Evolutionary conservation across 1,140 invertebrate genomes (phyloP), one percentile per base, ranked within the genome.

Genomic region (Diploscapter pachys): DNA sequence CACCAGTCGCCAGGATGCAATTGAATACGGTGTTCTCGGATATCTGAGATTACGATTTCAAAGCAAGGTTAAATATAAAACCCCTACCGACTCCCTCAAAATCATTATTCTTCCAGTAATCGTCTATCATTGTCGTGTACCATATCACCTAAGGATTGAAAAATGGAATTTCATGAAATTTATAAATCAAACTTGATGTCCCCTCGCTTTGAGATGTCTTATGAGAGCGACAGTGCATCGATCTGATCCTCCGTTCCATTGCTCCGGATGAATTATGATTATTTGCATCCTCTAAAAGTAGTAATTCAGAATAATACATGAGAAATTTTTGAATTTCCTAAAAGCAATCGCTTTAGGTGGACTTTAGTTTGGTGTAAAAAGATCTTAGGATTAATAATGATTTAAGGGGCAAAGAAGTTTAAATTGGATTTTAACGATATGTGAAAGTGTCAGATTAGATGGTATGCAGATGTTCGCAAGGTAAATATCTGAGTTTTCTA

Each of bases 1-100:
- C 82, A 85, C 83, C 83, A 85, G 72, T 85, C 83, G 31, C 83
- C 83, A 5, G 83, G 83, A 77, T 85, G 83, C 5, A 85, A 72
- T 8, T 78, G 71, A 3, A 85, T 11, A 3, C 75, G 68, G 53
- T 81, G 73, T 69, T 84, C 73, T 63, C 77, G 77, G 61, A 83
- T 83, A 69, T 83, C 82, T 84, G 56, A 76, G 78, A 71, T 6
- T 50, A 3, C 2, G 13, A 48, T 8, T 11, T 69, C 4, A 53
- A n/a, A 56, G 2, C 9, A 59, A 4, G 51, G 52, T 48, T 51
- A 2, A 6, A 61, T 31, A 67, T 6, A 11, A 52, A 5, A 8
- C 59, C 69, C 82, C 70, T 78, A 79, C 83, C 83, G 63, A 85
- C 80, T 52, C 79, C 80, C 50, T 79, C 70, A 59, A 84, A 84